These are phyloP conservation scores for Labia minor DNA, from an alignment of 2,888 invertebrate species.

Conservation along the genomic window DNA sequence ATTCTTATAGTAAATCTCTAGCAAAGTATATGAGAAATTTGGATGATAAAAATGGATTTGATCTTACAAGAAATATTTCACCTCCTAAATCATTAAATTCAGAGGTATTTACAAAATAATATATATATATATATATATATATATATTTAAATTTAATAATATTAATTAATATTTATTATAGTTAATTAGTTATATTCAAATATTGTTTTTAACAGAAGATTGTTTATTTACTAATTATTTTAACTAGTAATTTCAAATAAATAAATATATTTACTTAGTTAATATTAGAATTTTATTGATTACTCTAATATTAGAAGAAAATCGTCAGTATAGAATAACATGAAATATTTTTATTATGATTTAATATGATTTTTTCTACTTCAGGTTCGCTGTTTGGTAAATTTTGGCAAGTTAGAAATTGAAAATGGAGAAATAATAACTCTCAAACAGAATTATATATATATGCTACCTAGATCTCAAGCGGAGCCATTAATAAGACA, in stretches of 20 bases:
- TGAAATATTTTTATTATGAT: no score
- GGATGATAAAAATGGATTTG: conserved; percentile 69
- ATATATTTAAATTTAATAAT: background rate
- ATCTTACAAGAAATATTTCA: conserved; percentile 74
- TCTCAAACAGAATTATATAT: conserved; percentile 82
- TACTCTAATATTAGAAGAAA: no score
- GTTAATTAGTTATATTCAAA: conserved; percentile 27
- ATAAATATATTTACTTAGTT: no score
- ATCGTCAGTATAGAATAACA: no score
- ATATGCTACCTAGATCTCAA: conserved; percentile 75
- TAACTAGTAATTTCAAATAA: no score
- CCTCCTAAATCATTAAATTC: conserved; percentile 89
- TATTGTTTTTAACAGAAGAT: no score
- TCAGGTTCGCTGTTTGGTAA: conserved; percentile 63
- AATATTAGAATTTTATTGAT: no score
- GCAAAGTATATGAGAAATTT: conserved; percentile 84
- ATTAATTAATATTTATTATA: no score
- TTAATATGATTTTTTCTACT: no score
- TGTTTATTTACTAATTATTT: no score
- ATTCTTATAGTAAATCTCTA: conserved; percentile 72
- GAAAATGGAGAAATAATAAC: conserved; percentile 85
- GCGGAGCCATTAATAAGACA: conserved; percentile 85
- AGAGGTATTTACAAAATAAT: conserved; percentile 50
- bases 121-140: background rate
- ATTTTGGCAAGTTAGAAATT: conserved; percentile 89